Evolutionary conservation across 1,140 invertebrate species (phyloP), one percentile per base, ranked within the genome.

Genomic region (Sarcophaga bullata): DNA sequence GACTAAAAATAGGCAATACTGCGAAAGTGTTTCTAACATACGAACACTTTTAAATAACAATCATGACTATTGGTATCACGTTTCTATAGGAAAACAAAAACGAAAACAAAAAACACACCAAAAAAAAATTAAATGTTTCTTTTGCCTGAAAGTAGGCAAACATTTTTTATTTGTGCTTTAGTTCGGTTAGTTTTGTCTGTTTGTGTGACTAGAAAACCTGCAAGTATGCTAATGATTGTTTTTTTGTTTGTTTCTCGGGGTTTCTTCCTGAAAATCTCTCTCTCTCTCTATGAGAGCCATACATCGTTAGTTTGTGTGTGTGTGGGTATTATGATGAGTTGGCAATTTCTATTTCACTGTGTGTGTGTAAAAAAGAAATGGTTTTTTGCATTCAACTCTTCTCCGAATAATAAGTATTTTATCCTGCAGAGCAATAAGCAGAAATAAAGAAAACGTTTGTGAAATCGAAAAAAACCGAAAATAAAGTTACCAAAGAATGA

Each of bases 181-280:
- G n/a, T n/a, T n/a, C n/a, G n/a, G n/a, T n/a, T n/a, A n/a, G n/a
- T n/a, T n/a, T n/a, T n/a, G n/a, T n/a, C n/a, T n/a, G n/a, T n/a
- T n/a, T 78, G 9, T 17, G 17, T 17, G 17, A 78, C 8, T 50
- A 78, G 10, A 78, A 78, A 50, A 50, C 49, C 75, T 52, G 49
- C 75, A 78, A 78, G 75, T 78, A 78, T 78, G 75, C 75, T 78
- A 78, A 78, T 78, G 75, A 78, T 78, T n/a, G 48, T 50, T 78
- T 78, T 76, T 47, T 8, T 73, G 25, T 17, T 50, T 17, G 47
- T 37, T 50, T 48, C 10, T 73, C 15, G 25, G 1, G 25, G 1
- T 37, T 37, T 37, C 25, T 37, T 37, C 25, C 25, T 1, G 25
- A 37, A 37, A 37, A 37, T 37, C 25, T 37, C 25, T 37, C 4